Conservation (phyloP, 2,888 invertebrate species). For the Arrhopalites spinosus region DNA sequence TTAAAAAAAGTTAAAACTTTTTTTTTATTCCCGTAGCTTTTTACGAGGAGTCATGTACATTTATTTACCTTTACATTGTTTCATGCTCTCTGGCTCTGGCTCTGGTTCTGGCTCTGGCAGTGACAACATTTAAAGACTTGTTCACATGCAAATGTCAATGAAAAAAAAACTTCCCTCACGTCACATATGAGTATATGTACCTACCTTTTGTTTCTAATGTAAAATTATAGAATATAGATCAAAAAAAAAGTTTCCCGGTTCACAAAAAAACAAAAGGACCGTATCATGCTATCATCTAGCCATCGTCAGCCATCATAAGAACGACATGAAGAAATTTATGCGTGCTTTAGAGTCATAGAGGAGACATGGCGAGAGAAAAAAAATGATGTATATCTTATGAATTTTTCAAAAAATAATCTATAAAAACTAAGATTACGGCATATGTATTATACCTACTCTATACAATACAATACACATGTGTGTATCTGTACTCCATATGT, state of each 20-base stretch:
- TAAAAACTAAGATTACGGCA: no score
- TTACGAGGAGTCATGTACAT: not conserved
- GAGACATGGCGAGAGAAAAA: no score
- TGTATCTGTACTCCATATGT: no score
- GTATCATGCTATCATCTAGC: no score
- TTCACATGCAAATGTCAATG: conserved; percentile 33
- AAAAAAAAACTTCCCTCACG: conserved; percentile 18
- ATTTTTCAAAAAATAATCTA: no score
- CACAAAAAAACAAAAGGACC: not conserved
- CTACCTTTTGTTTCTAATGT: no score
- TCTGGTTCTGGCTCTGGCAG: conserved; percentile 10
- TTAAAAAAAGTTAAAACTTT: not conserved
- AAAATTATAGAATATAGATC: conserved; percentile 12
- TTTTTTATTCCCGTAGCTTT: not conserved
- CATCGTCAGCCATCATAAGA: no score
- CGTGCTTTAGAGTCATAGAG: no score
- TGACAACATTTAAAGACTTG: conserved; percentile 33
- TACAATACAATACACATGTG: no score
- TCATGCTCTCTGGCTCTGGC: not conserved
- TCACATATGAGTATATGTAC: no score
- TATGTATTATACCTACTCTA: no score
- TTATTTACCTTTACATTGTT: not conserved
- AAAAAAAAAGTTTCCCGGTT: conserved; percentile 12
- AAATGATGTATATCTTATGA: no score
- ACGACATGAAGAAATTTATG: not conserved